Evolutionary conservation across 2,797 vertebrate genomes (phyloP), one percentile per base, ranked within the genome.

Genomic region (Leontopithecus rosalia): DNA sequence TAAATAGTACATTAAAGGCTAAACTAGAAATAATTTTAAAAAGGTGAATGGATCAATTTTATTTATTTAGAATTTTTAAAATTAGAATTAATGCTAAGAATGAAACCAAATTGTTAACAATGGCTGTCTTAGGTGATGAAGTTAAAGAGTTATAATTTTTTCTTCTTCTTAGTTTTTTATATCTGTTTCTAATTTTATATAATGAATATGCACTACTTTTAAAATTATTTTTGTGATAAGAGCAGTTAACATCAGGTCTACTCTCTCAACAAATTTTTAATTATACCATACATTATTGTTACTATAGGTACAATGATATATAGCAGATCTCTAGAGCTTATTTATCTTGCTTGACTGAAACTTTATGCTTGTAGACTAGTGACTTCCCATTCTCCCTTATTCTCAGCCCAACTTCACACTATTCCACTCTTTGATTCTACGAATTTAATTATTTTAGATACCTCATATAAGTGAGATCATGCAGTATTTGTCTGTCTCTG

Each of bases 61-160:
- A 90, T 76, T 76, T 91, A 81, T 67, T 93, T 72, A 89, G 36
- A 30, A 61, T 33, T 91, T 94, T 92, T 85, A 33, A 33, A 92
- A 55, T 91, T 77, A 91, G 94, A 96, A 96, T 91, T 58, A 90
- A 91, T 72, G 26, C 50, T 95, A 64, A 57, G 39, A 79, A 94
- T 79, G 41, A 77, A 90, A 75, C 2, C 50, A 84, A 52, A 43
- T 83, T 91, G 17, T 72, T 95, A 91, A 91, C 48, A 86, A 93
- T 93, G 24, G 0, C 39, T 93, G 28, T 55, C 48, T 88, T 87
- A 72, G 33, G 19, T 24, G 0, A 43, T 36, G 55, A 39, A 39
- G 17, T 41, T 77, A 75, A 13, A 83, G 12, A 86, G 48, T 72
- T 87, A 76, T 14, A 46, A 52, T 75, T 75, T 88, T 75, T 55